These are phyloP conservation scores for Petrolisthes manimaculis DNA, from an alignment of 2,888 invertebrate species.

Conservation along the genomic window DNA sequence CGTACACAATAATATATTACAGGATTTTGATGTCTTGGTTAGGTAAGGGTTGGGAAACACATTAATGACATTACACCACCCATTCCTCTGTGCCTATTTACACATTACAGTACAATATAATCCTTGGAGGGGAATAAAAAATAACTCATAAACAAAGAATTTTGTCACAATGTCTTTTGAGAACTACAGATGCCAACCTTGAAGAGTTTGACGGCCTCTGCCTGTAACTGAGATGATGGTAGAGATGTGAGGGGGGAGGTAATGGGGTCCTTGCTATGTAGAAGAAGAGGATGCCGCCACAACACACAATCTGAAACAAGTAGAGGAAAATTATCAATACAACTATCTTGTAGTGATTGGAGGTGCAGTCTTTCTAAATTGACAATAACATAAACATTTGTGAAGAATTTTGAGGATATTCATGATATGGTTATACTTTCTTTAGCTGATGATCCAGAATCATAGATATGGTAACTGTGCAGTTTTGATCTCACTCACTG, in stretches of 20 bases:
- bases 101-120: not conserved
- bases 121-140: not conserved
- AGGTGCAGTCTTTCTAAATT: not conserved
- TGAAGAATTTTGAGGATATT: not conserved
- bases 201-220: conserved; percentile 92
- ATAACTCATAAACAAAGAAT: not conserved
- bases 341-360: not conserved
- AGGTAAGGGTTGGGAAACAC: no score
- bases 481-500: no score
- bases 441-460: no score
- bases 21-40: no score
- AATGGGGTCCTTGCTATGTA: conserved; percentile 92
- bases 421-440: no score
- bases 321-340: not conserved
- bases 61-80: not conserved
- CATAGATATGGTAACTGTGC: no score
- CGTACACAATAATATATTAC: no score
- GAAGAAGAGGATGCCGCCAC: conserved; percentile 91
- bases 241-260: conserved; percentile 90
- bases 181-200: conserved; percentile 76
- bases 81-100: not conserved
- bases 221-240: conserved; percentile 87
- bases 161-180: not conserved
- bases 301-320: conserved; percentile 81
- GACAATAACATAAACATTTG: not conserved